phyloP scores from a whole-genome alignment of 2,888 invertebrate species.

The Pristionchus fissidentatus region DNA sequence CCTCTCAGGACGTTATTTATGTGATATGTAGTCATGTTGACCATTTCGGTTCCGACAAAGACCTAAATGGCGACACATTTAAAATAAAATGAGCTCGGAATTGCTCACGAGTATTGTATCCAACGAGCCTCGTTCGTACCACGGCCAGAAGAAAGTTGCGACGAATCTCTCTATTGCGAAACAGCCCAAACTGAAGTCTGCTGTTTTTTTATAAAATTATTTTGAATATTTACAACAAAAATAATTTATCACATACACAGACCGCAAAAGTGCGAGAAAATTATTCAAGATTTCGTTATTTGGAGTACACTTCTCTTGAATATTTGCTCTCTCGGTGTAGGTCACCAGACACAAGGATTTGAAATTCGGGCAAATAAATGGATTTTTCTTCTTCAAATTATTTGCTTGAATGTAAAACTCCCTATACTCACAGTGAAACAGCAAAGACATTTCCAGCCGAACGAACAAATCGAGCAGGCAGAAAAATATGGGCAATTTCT shows the following conservation, averaged over 20 bases:
- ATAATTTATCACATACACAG: no score
- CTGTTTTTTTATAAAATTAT: no score
- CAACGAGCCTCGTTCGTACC: not conserved
- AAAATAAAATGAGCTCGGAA: not conserved
- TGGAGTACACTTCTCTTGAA: no score
- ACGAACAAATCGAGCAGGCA: not conserved
- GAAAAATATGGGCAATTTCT: not conserved
- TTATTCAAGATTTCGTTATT: no score
- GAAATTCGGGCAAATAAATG: no score
- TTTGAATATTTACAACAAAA: no score
- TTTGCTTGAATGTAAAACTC: not conserved
- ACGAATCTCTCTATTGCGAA: not conserved
- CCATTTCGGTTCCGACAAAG: not conserved
- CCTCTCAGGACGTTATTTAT: not conserved
- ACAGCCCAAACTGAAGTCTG: not conserved
- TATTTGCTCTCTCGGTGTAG: no score
- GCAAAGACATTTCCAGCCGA: not conserved
- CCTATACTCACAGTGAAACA: not conserved
- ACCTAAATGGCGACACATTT: not conserved
- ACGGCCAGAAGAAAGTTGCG: conserved; percentile 9
- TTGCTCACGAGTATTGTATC: not conserved
- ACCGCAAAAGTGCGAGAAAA: no score
- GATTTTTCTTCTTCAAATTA: no score
- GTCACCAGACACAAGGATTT: no score
- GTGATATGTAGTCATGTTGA: not conserved